Evolutionary conservation across 2,113 vertebrate genomes (phyloP), one percentile per base, ranked within the genome.

Genomic region (Lota lota): DNA sequence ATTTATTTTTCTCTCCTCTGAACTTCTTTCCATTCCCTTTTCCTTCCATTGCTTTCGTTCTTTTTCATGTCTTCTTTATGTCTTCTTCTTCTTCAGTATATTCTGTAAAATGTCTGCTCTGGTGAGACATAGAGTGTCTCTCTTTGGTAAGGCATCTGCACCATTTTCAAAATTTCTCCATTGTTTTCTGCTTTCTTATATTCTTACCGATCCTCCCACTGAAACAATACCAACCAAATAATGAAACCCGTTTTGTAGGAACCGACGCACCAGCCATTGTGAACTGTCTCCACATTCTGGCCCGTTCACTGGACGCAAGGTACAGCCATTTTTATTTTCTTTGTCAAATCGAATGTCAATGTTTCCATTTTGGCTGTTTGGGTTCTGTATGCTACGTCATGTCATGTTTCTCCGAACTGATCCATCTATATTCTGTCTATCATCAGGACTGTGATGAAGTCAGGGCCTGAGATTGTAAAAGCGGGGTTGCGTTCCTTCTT

Each of bases 381-480:
- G 10, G 64, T 21, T 56, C 5, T 56, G 16, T 18, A 56, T 7
- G 7, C 53, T 18, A 56, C 3, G n/a, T 3, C 53, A 18, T 47
- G 40, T 47, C 53, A 56, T n/a, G 53, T 17, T n/a, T n/a, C 53
- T n/a, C 53, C 17, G 7, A 33, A 33, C 15, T 17, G 24, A 19
- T 19, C n/a, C 22, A 12, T 73, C 4, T 50, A 66, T 68, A 1
- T 20, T 57, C 22, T 12, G 24, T 68, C 68, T 2, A 14, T 47
- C 40, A 47, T 14, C 53, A 97, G 96, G 90, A 98, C 95, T 0
- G 95, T 98, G 53, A 97, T 97, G 95, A 98, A 98, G 83, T 98
- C 96, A 0, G 96, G 96, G 5, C 96, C 96, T 0, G 96, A 97
- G 91, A 98, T 98, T 1, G 95, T 98, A n/a, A 98, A 98, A 89